Conservation (phyloP, 2,113 vertebrate species). For the Zosterops hypoxanthus region DNA sequence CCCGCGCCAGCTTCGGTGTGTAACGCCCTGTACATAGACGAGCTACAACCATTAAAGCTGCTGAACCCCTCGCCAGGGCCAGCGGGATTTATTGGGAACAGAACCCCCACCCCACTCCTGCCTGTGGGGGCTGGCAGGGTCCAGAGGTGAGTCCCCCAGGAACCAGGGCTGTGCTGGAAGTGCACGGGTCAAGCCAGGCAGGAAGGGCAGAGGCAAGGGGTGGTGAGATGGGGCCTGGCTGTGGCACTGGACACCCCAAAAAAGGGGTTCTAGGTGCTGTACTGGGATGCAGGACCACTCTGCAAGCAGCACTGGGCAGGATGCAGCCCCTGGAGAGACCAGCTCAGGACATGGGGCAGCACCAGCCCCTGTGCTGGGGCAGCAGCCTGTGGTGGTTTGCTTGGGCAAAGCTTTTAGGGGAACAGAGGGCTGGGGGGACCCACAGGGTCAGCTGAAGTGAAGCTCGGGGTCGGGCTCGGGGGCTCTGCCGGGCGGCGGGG, state of each 20-base stretch:
- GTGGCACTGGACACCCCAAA: background rate
- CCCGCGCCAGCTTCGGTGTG: background rate
- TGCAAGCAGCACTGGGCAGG: background rate
- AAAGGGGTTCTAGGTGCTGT: background rate
- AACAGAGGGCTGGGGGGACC: accelerated
- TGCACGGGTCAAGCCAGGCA: accelerated
- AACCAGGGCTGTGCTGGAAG: background rate
- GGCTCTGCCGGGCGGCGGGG: slow-evolving; percentile 68
- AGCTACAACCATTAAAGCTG: slow-evolving; percentile 75
- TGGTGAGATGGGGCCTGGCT: background rate
- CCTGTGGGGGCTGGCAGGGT: background rate
- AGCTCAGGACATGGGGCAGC: background rate
- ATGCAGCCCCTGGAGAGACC: background rate
- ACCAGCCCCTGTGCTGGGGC: background rate
- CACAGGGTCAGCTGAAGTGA: background rate
- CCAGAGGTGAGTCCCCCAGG: background rate
- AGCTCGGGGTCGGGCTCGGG: slow-evolving; percentile 13
- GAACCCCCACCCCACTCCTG: background rate
- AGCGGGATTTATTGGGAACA: slow-evolving; percentile 16
- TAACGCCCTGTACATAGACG: slow-evolving; percentile 73
- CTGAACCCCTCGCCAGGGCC: slow-evolving; percentile 18
- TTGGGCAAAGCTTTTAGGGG: background rate
- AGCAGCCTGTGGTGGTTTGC: accelerated
- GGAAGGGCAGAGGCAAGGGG: background rate
- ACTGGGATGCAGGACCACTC: background rate